Conservation (phyloP, 2,113 vertebrate genomes). For the Oncorhynchus keta region DNA sequence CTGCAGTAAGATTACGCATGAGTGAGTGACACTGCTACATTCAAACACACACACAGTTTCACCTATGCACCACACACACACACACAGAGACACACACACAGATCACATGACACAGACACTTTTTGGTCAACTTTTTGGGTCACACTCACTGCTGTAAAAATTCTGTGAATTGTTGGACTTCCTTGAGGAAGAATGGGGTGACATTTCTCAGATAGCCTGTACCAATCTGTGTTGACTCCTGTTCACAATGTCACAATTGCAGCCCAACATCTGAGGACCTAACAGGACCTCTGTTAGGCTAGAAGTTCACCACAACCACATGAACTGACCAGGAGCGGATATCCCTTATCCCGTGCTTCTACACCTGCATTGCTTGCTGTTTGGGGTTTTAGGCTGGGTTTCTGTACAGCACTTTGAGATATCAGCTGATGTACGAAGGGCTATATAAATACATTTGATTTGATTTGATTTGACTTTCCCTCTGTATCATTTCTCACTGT, state of each 20-base stretch:
- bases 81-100: background rate
- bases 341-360: no score
- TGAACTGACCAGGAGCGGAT: no score
- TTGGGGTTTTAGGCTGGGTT: no score
- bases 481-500: no score
- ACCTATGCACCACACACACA: no score
- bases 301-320: background rate
- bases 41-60: background rate
- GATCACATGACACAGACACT: background rate
- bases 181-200: background rate
- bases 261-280: background rate
- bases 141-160: background rate
- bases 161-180: background rate
- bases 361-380: no score
- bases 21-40: background rate
- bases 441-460: no score
- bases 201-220: background rate
- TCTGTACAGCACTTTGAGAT: no score
- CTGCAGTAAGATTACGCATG: background rate
- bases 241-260: background rate
- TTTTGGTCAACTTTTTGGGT: background rate
- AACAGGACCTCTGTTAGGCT: background rate
- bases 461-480: background rate
- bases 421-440: no score
- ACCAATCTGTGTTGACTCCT: background rate